Percentiles rank a stretch among this genome's conserved stretches.
phyloP scores from a whole-genome alignment of 2,113 vertebrate genomes.

The Prolemur simus region DNA sequence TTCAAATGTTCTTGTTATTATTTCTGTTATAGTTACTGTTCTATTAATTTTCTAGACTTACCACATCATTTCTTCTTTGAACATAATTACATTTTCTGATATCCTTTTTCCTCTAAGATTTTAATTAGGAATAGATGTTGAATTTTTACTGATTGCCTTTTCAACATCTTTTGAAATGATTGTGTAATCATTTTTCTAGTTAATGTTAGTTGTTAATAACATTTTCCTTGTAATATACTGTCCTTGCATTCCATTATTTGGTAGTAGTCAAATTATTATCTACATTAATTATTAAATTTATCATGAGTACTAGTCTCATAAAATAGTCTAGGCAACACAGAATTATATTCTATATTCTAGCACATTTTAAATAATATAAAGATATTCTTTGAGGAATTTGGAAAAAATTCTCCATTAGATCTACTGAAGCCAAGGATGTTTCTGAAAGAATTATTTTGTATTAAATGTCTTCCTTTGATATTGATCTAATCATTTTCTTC shows the following conservation, averaged over 20 bases:
- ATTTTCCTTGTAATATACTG: neutral
- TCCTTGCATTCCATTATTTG: neutral
- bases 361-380: neutral
- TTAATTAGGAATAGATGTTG: neutral
- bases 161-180: neutral
- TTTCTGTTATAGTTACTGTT: neutral
- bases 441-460: neutral
- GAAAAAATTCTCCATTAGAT: neutral
- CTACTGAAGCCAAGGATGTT: neutral
- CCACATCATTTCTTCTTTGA: neutral
- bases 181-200: neutral
- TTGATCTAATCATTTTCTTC: neutral
- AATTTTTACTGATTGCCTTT: neutral
- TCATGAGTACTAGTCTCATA: neutral
- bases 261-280: neutral
- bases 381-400: neutral
- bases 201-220: neutral
- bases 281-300: neutral
- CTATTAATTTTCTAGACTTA: neutral
- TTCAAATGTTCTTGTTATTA: neutral
- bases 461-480: constrained; percentile 33
- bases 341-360: neutral
- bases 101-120: neutral
- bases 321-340: neutral
- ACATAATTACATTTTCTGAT: neutral